Evolutionary conservation across 1,140 invertebrate genomes (phyloP), one percentile per base, ranked within the genome.

Genomic region (Zaprionus nigranus): DNA sequence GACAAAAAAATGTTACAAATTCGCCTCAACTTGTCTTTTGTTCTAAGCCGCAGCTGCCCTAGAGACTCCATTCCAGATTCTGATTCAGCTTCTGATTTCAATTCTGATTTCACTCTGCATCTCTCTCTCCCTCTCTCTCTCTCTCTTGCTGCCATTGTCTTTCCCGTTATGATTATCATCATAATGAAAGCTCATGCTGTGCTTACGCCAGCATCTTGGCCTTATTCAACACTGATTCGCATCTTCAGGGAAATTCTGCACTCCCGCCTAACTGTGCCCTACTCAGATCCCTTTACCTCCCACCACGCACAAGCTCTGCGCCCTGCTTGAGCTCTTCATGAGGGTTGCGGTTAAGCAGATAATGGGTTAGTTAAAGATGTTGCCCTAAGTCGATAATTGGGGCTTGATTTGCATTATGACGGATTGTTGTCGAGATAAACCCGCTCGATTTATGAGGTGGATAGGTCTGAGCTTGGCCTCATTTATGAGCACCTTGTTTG

Each of bases 1-100:
- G 15, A 17, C 60, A 38, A 70, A 73, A 73, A 54, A 64, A 61
- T 59, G 58, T 73, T 69, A 69, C 75, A 74, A 79, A 72, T 72
- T 77, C 28, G 65, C 53, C 46, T 51, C 69, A 80, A 62, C 69
- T 79, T 79, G 69, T 68, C 75, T 78, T 77, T 78, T 77, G 68
- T 74, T 69, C 69, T 78, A 74, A 80, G 78, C 74, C 40, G 28
- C 51, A 61, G 72, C 72, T 58, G 66, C 69, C 49, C 36, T 62
- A 61, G 30, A 73, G 58, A 66, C 51, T 65, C 36, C 60, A 58
- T 53, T 40, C 28, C 38, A 60, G 74, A 61, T 72, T 60, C 56
- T 36, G 56, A 34, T 59, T 46, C 58, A 24, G 38, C 30, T 72
- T 72, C 67, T 36, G 28, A 74, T 46, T 75, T 43, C 30, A 22